A percentile compares a stretch with the other conserved stretches of the same genome.
phyloP scores from a whole-genome alignment of 2,113 vertebrate genomes.

The Eretmochelys imbricata region DNA sequence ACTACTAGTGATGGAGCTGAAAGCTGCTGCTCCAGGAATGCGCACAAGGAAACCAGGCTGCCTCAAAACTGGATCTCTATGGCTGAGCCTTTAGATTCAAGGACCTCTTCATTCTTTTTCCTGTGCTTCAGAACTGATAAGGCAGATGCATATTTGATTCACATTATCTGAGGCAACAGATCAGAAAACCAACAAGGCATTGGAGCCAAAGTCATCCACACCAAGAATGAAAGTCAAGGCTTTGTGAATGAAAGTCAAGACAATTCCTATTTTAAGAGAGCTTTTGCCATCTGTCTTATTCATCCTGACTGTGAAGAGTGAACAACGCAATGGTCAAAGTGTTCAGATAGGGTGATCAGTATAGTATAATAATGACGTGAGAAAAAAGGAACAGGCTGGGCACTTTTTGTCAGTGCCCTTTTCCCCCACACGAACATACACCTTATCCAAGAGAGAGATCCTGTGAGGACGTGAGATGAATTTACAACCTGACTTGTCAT shows the following conservation, averaged over 20 bases:
- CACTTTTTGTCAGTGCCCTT: neutral
- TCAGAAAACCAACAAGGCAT: neutral
- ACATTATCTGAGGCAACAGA: neutral
- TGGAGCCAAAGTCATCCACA: neutral
- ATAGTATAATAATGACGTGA: too few species aligned
- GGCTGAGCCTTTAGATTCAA: neutral
- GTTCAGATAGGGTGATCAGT: neutral
- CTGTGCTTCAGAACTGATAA: neutral
- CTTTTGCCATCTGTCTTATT: neutral
- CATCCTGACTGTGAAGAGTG: neutral
- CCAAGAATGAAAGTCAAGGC: neutral
- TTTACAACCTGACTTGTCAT: neutral
- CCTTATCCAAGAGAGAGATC: neutral
- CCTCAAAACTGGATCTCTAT: neutral
- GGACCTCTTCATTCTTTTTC: neutral
- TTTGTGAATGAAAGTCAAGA: neutral
- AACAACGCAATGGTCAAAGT: neutral
- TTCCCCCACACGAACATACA: neutral
- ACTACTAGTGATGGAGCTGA: neutral
- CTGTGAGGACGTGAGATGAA: neutral
- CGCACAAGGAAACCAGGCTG: too few species aligned
- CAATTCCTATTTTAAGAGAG: neutral
- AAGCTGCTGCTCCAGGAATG: neutral
- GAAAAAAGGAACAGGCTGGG: neutral
- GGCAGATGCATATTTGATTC: neutral